These are phyloP conservation scores for Drymodes brunneopygia DNA, from an alignment of 2,113 vertebrate genomes.

Conservation along the genomic window DNA sequence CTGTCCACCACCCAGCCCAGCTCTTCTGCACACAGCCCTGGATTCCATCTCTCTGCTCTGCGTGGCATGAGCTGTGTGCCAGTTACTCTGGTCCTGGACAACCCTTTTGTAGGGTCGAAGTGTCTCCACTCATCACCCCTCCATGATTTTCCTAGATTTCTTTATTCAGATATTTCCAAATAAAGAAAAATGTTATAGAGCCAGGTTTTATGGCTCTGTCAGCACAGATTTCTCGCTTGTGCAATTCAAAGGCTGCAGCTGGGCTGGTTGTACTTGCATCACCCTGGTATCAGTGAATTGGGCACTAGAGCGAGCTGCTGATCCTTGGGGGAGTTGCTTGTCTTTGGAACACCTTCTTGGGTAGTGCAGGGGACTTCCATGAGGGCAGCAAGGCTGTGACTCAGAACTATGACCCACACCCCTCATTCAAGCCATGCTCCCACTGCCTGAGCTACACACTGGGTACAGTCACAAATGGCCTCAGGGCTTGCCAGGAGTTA, in stretches of 20 bases:
- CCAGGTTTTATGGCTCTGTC: background rate
- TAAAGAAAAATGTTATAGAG: background rate
- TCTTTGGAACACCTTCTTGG: background rate
- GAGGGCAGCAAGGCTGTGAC: background rate
- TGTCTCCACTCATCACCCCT: background rate
- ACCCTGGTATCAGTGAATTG: background rate
- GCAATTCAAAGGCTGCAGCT: background rate
- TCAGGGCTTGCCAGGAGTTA: background rate
- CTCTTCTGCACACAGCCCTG: background rate
- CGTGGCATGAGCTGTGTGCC: rapidly evolving
- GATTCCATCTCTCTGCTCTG: background rate
- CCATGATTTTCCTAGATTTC: background rate
- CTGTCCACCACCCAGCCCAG: background rate
- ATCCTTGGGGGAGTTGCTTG: background rate
- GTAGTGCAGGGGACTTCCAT: background rate
- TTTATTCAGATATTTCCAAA: background rate
- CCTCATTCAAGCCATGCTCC: background rate
- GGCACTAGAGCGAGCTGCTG: background rate
- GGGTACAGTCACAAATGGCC: background rate
- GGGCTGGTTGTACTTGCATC: background rate
- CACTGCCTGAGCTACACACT: background rate
- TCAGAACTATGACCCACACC: background rate
- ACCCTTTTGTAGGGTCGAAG: background rate
- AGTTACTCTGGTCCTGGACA: background rate
- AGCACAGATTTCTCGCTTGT: background rate